phyloP scores from a whole-genome alignment of 2,113 vertebrate species.

The Meles meles region DNA sequence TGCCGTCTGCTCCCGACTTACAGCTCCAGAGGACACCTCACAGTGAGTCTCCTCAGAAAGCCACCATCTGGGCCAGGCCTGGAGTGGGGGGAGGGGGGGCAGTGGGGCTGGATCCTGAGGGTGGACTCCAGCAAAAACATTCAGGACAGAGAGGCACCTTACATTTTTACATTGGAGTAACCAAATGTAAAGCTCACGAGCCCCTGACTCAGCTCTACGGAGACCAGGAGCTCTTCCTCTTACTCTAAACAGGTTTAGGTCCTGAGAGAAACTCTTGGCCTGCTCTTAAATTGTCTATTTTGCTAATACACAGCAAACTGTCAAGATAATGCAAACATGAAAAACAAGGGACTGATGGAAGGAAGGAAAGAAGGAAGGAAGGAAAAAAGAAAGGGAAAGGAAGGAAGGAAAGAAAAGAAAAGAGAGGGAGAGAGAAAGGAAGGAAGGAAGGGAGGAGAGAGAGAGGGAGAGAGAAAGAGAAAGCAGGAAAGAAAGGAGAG shows the following conservation, averaged over 20 bases:
- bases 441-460: background rate
- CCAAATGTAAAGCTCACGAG: background rate
- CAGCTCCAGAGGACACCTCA: background rate
- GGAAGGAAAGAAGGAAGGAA: background rate
- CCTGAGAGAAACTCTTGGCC: background rate
- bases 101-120: background rate
- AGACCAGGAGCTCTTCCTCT: background rate
- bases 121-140: background rate
- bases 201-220: background rate
- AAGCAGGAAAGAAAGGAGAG: background rate
- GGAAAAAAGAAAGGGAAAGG: too few relatives aligned
- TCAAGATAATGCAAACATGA: background rate
- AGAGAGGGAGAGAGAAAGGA: background rate
- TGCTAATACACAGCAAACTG: background rate
- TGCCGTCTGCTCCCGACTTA: rapidly evolving
- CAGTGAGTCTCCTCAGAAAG: background rate
- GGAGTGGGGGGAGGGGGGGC: too few relatives aligned
- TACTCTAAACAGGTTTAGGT: background rate
- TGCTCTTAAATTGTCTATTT: background rate
- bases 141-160: background rate
- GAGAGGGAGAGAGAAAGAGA: background rate
- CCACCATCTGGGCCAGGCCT: background rate
- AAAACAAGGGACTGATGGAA: background rate
- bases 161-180: background rate
- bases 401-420: rapidly evolving